Evolutionary conservation across 2,888 invertebrate genomes (phyloP), one percentile per base, ranked within the genome.

Genomic region (Phragmatobia fuliginosa): DNA sequence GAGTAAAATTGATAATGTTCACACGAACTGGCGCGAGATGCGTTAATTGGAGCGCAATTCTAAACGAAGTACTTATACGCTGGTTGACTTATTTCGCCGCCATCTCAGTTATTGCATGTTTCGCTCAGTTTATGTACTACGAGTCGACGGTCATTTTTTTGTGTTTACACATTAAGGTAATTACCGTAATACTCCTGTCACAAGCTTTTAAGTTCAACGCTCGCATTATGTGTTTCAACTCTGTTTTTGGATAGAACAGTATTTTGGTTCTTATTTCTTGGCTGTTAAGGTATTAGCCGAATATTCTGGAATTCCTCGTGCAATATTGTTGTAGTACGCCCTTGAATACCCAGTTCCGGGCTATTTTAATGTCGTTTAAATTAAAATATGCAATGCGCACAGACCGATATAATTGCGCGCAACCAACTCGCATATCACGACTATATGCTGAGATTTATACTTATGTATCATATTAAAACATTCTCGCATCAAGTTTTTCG

Each of bases 141-240:
- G 81, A 83, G 82, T 77, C 86, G 89, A 89, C 89, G 88, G 87
- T 78, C 86, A 84, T 91, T 93, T 93, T 93, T 92, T 38, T 14
- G 87, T 93, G 90, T 91, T 93, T 91, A 93, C 93, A 92, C 92
- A 93, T 94, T 94, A 92, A 93, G 89, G 91, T 91, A 92, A 93
- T 93, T 92, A 91, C 91, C 87, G 90, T 92, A 92, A 93, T 92
- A 92, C 88, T 87, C 86, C 91, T 91, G 92, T 92, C 93, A 92
- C 92, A 92, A 91, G 92, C 92, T 93, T 93, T 92, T 93, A 92
- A 92, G 93, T 93, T 94, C 93, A 93, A 91, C 87, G 92, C 85
- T 87, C 93, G 92, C 88, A 85, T 90, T 90, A 90, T 85, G 83
- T 80, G 82, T 80, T 79, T 81, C 80, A 77, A 67, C 77, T 78